Base-by-base conservation (phyloP, 2,113 vertebrate genomes). In the Xiphophorus maculatus region DNA sequence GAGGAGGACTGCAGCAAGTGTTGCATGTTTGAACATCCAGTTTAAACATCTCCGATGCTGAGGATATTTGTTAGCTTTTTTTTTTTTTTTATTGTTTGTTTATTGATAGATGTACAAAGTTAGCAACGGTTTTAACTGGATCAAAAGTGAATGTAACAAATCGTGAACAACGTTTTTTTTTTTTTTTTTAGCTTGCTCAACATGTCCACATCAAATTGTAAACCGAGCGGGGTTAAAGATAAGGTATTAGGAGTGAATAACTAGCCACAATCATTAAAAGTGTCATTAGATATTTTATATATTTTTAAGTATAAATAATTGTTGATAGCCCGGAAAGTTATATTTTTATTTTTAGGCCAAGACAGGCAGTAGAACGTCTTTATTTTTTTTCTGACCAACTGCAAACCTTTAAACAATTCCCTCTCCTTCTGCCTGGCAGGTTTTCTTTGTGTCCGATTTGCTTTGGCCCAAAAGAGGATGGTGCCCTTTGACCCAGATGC, bases 391-490 rank as follows among this genome's bases (percentile, higher is more conserved):
- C 22, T 25, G 64, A 8, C 11, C 14, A 28, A 64, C 7, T 54
- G 19, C 51, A 54, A 54, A 67, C 15, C 3, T 63, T 79, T 0
- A 73, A 11, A 3, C 0, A 22, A 30, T 22, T 6, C 63, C 12
- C 1, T 75, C 14, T 80, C 15, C 79, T 42, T 42, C 19, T 8
- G 51, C 61, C 72, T 60, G 7, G 7, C 73, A 94, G 94, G 91
- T 86, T 0, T 94, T 93, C 78, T 94, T 84, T 33, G 93, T 93
- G 33, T 94, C 94, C 2, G 90, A 94, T 78, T 80, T 94, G 81
- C 93, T 94, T 69, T 91, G 84, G 63, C 66, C 81, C 69, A 93
- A 88, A 85, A 90, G 88, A 22, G 85, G 94, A 71, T 87, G 89
- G 8, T 86, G 85, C 1, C 68, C 66, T 4, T 25, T 87, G 0